Evolutionary conservation across 2,888 invertebrate genomes (phyloP).

Genomic region (Fissipunctia ypsillon): DNA sequence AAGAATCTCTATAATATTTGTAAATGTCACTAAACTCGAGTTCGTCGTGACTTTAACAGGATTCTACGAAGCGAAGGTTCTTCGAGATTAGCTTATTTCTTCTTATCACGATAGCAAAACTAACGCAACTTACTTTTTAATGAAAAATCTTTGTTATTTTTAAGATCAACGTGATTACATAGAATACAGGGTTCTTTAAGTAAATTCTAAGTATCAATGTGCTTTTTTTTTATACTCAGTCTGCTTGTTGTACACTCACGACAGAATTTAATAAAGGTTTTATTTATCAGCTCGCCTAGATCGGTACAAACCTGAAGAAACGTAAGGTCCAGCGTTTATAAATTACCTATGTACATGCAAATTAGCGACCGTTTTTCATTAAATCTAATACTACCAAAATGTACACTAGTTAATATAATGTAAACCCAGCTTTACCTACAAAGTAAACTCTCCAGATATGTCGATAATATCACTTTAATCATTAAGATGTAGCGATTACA

Average conservation of each 20-base stretch:
- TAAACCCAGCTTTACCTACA: background rate
- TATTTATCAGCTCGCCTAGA: slow-evolving; percentile 11
- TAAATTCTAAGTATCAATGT: background rate
- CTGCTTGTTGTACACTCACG: background rate
- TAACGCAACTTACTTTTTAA: slow-evolving; percentile 25
- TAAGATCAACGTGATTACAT: slow-evolving; percentile 21
- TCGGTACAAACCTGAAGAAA: slow-evolving; percentile 13
- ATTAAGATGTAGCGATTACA: slow-evolving; percentile 20
- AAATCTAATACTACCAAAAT: slow-evolving; percentile 2
- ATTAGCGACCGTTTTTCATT: slow-evolving; percentile 18
- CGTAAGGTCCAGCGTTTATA: background rate
- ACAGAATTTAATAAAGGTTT: background rate
- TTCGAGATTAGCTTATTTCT: slow-evolving; percentile 18
- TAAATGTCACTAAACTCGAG: slow-evolving; percentile 25
- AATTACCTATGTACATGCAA: slow-evolving; percentile 22
- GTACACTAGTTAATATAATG: background rate
- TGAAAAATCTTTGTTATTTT: slow-evolving; percentile 27
- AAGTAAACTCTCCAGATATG: background rate
- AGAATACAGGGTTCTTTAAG: slow-evolving; percentile 5
- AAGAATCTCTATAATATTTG: slow-evolving; percentile 30
- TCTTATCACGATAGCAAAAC: slow-evolving; percentile 24
- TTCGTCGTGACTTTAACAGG: slow-evolving; percentile 15
- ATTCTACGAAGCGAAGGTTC: slow-evolving; percentile 5
- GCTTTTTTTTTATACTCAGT: slow-evolving; percentile 15
- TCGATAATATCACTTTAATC: slow-evolving; percentile 16